These are phyloP conservation scores for Microdon myrmicae DNA, from an alignment of 2,888 invertebrate genomes.

Conservation along the genomic window DNA sequence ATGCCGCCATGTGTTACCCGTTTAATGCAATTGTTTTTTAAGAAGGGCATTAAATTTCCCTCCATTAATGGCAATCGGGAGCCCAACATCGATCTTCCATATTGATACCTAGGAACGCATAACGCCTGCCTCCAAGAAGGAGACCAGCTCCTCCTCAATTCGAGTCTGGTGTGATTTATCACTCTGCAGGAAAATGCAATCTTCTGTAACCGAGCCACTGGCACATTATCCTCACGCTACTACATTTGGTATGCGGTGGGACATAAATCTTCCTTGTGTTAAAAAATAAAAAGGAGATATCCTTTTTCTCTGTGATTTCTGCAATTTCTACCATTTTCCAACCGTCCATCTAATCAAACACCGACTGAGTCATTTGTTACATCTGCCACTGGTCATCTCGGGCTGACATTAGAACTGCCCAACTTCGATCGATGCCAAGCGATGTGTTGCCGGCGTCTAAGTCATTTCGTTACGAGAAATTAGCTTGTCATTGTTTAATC, in stretches of 20 bases:
- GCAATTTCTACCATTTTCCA: conserved; percentile 40
- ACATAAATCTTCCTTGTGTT: conserved; percentile 45
- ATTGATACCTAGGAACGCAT: conserved; percentile 38
- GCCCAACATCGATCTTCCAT: conserved; percentile 43
- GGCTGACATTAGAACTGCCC: conserved; percentile 24
- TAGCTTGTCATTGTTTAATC: conserved; percentile 47
- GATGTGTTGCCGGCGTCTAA: conserved; percentile 1
- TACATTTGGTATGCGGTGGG: conserved; percentile 27
- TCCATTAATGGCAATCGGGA: conserved; percentile 42
- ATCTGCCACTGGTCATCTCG: conserved; percentile 33
- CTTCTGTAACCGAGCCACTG: conserved; percentile 43
- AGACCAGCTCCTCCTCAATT: conserved; percentile 1
- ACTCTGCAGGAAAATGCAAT: conserved; percentile 47
- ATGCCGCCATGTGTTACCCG: too few relatives aligned
- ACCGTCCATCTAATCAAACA: conserved; percentile 45
- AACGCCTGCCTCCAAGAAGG: background rate
- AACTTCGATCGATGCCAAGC: conserved; percentile 17
- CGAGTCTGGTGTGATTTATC: conserved; percentile 43
- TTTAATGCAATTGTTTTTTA: conserved; percentile 12
- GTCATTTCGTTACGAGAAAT: conserved; percentile 16
- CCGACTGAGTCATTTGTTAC: conserved; percentile 46
- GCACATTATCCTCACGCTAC: conserved; percentile 42
- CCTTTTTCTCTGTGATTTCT: conserved; percentile 28
- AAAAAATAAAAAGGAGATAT: conserved; percentile 26
- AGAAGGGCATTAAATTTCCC: conserved; percentile 24